Base-by-base conservation (phyloP, 2,113 vertebrate genomes). In the Engraulis encrasicolus region DNA sequence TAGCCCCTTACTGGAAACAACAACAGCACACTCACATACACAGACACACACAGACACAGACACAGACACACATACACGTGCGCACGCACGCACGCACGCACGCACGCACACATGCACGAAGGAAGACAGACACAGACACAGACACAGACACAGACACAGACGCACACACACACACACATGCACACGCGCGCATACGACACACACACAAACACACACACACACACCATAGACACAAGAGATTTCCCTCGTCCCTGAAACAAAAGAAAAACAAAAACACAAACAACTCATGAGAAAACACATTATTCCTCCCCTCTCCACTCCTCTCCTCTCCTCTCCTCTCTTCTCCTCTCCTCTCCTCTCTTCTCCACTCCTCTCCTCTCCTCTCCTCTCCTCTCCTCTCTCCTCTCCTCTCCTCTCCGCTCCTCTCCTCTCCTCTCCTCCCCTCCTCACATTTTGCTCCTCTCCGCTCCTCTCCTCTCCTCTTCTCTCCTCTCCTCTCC, bases 61-160 rank as follows among this genome's bases (percentile, higher is more conserved):
- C 31, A 71, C 34, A 78, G 37, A 84, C 45, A 61, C 50, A 81
- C 37, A 78, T 2, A 83, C 45, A 82, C 58, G 18, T 50, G 58
- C 40, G 27, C 6, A 54, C 49, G 52, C 79, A 80, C 48, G 40
- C 40, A 45, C 40, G 9, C 40, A 45, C 40, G 9, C 3, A 45
- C 34, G 19, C 34, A 15, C 58, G 11, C 82, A 38, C 61, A 45
- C 52, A 77, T n/a, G 54, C n/a, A n/a, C n/a, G n/a, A n/a, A n/a
- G n/a, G n/a, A n/a, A n/a, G n/a, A n/a, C 50, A 78, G 49, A 85
- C 52, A 78, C 50, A 83, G 37, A 79, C 7, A 83, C 48, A 82
- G 49, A 40, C 81, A 49, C 48, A n/a, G n/a, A n/a, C 36, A n/a
- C 34, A 40, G 49, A 81, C 61, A 58, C 38, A 48, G 49, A 52